These are phyloP conservation scores for Campoletis raptor DNA, from an alignment of 2,888 invertebrate genomes.

Conservation along the genomic window DNA sequence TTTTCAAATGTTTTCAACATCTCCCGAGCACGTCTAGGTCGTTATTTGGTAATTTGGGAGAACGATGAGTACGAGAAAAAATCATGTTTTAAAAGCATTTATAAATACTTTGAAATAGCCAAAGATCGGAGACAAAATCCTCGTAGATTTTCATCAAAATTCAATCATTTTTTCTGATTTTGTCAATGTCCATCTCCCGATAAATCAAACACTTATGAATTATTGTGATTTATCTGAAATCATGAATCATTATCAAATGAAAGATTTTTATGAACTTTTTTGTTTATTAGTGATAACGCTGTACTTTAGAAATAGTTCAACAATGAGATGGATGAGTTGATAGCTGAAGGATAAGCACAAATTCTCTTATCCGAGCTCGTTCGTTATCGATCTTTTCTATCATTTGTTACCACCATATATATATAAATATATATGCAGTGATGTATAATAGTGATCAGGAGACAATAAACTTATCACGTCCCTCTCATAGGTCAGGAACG, in stretches of 20 bases:
- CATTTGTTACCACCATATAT: neutral
- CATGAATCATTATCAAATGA: neutral
- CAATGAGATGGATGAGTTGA: constrained; percentile 6
- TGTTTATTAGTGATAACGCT: neutral
- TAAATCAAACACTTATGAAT: neutral
- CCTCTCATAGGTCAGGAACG: constrained; percentile 63
- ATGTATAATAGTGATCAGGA: neutral
- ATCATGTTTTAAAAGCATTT: neutral
- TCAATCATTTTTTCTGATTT: neutral
- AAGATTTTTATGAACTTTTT: neutral
- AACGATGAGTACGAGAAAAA: neutral
- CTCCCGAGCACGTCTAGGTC: neutral
- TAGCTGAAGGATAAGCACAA: constrained; percentile 13
- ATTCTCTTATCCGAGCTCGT: constrained; percentile 51
- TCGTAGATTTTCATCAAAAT: neutral
- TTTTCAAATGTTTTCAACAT: neutral
- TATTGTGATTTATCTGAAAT: neutral
- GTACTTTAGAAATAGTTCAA: neutral
- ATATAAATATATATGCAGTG: neutral
- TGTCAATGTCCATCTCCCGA: neutral
- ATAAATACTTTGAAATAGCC: neutral
- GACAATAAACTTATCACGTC: constrained; percentile 23
- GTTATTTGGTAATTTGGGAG: constrained; percentile 31
- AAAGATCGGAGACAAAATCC: neutral
- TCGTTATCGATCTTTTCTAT: constrained; percentile 52